Evolutionary conservation across 2,113 vertebrate species (phyloP).

Genomic region (Mus pahari): DNA sequence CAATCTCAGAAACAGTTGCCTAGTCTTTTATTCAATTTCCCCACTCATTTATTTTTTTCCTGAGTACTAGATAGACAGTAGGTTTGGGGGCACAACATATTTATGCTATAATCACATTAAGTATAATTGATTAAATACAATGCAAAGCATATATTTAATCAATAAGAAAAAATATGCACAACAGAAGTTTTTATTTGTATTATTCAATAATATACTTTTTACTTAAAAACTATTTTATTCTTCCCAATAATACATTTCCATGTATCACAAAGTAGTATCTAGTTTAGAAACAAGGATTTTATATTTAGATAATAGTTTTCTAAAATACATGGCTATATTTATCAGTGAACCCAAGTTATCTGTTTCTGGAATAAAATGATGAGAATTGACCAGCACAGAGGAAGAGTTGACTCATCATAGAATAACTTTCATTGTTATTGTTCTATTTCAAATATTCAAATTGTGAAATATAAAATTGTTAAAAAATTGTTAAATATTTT

Average conservation of each 20-base stretch:
- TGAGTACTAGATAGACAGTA: not conserved
- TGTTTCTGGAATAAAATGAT: not conserved
- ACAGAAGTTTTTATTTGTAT: not conserved
- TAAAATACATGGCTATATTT: not conserved
- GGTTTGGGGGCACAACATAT: not conserved
- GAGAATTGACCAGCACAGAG: not conserved
- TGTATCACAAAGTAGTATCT: not conserved
- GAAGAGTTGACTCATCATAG: not conserved
- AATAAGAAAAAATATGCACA: not conserved
- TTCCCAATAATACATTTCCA: not conserved
- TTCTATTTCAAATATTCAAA: no score
- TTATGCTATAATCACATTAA: not conserved
- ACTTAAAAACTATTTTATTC: not conserved
- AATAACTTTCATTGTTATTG: not conserved
- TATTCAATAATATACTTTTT: not conserved
- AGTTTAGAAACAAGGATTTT: not conserved
- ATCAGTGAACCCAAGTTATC: not conserved
- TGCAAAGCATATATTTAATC: not conserved
- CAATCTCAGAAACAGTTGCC: not conserved
- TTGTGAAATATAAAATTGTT: no score
- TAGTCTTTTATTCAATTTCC: not conserved
- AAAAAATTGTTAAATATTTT: not conserved
- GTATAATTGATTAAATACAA: not conserved
- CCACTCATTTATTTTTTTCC: not conserved
- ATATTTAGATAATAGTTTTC: not conserved